phyloP scores from a whole-genome alignment of 2,113 vertebrate species.

The Aramus guarauna region DNA sequence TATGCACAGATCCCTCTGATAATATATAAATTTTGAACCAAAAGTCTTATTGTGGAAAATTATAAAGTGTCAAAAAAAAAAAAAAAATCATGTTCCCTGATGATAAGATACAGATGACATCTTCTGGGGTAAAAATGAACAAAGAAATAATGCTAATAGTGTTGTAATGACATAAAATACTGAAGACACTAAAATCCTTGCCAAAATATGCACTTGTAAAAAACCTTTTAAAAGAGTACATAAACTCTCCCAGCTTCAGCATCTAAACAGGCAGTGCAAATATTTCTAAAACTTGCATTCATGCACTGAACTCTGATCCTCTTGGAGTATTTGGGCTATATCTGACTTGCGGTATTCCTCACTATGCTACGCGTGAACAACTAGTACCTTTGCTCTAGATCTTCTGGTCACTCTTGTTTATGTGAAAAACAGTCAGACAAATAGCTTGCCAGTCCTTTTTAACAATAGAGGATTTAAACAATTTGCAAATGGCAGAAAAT shows the following conservation, averaged over 20 bases:
- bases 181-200: not conserved
- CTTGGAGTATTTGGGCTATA: not conserved
- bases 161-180: not conserved
- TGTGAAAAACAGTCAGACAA: not conserved
- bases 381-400: not conserved
- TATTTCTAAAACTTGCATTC: not conserved
- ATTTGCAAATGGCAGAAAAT: not conserved
- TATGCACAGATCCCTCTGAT: not conserved
- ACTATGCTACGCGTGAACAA: not conserved
- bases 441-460: not conserved
- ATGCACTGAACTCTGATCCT: not conserved
- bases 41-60: not conserved
- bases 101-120: not conserved
- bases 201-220: not conserved
- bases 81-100: not conserved
- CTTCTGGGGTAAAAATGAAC: not conserved
- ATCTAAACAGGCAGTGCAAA: not conserved
- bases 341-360: not conserved
- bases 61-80: no score
- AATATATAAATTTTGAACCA: not conserved
- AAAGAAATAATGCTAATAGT: not conserved
- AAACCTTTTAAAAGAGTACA: not conserved
- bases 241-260: not conserved
- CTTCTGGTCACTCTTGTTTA: not conserved
- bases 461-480: not conserved